Base-by-base conservation (phyloP, 1,140 invertebrate species). In the Cecropterus lyciades region DNA sequence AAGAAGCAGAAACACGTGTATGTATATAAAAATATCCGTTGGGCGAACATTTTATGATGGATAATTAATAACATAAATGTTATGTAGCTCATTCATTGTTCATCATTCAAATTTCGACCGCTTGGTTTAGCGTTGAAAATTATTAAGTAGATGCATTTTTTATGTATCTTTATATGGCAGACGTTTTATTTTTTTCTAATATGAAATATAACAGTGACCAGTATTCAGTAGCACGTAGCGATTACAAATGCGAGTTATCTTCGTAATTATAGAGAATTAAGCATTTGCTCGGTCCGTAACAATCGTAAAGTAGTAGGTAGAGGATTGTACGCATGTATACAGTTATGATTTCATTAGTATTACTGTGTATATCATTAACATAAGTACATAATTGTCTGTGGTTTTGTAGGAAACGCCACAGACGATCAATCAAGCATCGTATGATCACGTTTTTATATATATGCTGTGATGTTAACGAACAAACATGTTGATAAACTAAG, bases 171-270 rank as follows among this genome's bases (percentile, higher is more conserved):
- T 24, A 24, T 5, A 24, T 24, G 1, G 20, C 5, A 24, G 20
- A 24, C 20, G 5, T 24, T 24, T 24, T 24, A 24, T n/a, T 3
- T 24, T 24, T 5, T 24, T 24, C 20, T 55, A 55, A 40, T 55
- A 55, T 55, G 51, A 14, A 53, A 30, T 10, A 24, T 16, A 20
- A 24, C 17, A 51, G 45, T 55, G 27, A 30, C 30, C 46, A 57
- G 55, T 52, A 51, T 59, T 49, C 27, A 59, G 45, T 67, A 59
- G 46, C 46, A 65, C 55, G 56, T 56, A 67, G 45, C 30, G 56
- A 59, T 67, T 67, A 57, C 46, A 67, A 67, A 67, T 67, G 56
- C 56, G 43, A 59, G 56, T 59, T 59, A 59, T 59, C 42, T 59
- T 15, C 42, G 56, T 59, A 59, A 59, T 59, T 59, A 59, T 48